Evolutionary conservation across 2,888 invertebrate genomes (phyloP).

Genomic region (Anagyrus pseudococci): DNA sequence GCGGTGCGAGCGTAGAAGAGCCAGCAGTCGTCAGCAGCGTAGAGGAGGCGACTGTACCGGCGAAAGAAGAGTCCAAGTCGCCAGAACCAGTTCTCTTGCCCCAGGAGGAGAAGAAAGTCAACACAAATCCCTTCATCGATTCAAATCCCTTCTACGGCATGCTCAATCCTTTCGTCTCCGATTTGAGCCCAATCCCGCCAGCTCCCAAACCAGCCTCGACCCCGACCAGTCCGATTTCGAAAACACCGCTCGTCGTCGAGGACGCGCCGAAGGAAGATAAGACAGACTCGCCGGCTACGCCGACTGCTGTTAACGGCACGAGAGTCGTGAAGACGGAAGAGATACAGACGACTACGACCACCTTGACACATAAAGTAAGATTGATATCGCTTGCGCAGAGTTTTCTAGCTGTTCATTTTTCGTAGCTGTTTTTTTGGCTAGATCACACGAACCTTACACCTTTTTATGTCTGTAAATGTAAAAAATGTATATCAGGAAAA

Average conservation of each 20-base stretch:
- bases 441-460: too few species aligned
- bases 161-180: conserved; percentile 54
- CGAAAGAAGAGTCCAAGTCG: conserved; percentile 38
- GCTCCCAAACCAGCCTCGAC: conserved; percentile 5
- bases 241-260: conserved; percentile 14
- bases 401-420: conserved; percentile 17
- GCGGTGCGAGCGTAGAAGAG: conserved; percentile 40
- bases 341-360: conserved; percentile 53
- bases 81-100: conserved; percentile 11
- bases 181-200: conserved; percentile 20
- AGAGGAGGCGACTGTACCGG: conserved; percentile 27
- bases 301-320: conserved; percentile 45
- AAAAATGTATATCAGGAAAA: too few species aligned
- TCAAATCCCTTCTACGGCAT: conserved; percentile 61
- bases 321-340: conserved; percentile 56
- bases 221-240: conserved; percentile 11
- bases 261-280: conserved; percentile 22
- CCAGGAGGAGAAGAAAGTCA: conserved; percentile 51
- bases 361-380: conserved; percentile 55
- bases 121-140: conserved; percentile 64
- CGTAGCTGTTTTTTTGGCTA: conserved; percentile 21
- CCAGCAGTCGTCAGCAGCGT: conserved; percentile 15
- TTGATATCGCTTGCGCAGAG: conserved; percentile 32
- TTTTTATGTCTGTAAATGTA: too few species aligned
- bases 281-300: conserved; percentile 36